Evolutionary conservation across 2,797 vertebrate species (phyloP), one percentile per base, ranked within the genome.

Genomic region (Philypnodon macrostomus): DNA sequence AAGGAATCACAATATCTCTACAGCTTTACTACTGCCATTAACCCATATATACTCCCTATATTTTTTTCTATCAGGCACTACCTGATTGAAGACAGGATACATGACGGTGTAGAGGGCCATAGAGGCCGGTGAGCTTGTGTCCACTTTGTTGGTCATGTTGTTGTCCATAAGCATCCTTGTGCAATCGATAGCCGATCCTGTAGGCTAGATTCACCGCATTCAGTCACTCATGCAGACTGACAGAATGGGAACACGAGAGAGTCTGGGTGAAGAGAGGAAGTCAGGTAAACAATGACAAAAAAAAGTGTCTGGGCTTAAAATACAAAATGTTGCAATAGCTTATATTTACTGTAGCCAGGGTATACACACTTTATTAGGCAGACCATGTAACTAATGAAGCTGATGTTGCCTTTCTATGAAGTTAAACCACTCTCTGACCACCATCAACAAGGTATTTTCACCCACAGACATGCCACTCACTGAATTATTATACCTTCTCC

Each of bases 101-200:
- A 98, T 96, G 38, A 95, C 92, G 23, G 89, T 89, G 77, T 95
- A 95, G 55, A 97, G 91, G 49, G 94, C 91, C 94, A 95, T 93
- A 75, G 93, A 94, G 89, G 92, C 93, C 83, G 92, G 88, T 52
- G 93, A 93, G 91, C 89, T 90, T 58, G 86, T 85, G 85, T 95
- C 91, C 57, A 92, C 91, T 92, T 95, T 93, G 93, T 95, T 95
- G 93, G 93, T 96, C 90, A 91, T 92, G 92, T 95, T 92, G 92
- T 95, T 91, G 90, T 94, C 93, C 93, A 93, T 96, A 93, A 92
- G 95, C 93, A 97, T 95, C 91, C 92, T 94, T 89, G 91, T 70
- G 57, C 50, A 48, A 63, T 76, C 61, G 38, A 44, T 55, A 71
- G 49, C 21, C 35, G 53, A 52, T 52, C 58, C 37, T 53, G 48